Conservation (phyloP, 2,113 vertebrate genomes). For the Tragelaphus strepsiceros region DNA sequence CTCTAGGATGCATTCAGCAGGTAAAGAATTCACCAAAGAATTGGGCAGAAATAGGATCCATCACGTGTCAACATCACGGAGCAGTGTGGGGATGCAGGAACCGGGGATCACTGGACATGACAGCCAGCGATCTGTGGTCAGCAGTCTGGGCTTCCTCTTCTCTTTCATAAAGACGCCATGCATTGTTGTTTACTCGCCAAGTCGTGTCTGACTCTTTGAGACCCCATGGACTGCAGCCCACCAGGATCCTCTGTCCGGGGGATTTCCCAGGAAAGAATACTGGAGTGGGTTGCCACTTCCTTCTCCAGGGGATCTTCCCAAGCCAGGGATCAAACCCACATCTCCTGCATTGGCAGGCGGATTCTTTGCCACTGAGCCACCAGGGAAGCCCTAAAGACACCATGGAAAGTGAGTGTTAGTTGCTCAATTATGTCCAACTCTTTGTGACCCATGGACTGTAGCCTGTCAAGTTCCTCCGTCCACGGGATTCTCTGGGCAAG, state of each 20-base stretch:
- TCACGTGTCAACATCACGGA: accelerated
- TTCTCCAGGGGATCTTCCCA: background rate
- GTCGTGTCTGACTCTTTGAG: background rate
- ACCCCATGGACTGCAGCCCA: background rate
- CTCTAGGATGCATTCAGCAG: accelerated
- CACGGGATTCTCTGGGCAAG: background rate
- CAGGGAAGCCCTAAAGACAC: background rate
- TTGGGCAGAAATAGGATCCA: background rate
- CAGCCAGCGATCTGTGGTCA: background rate
- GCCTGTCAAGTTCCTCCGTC: background rate
- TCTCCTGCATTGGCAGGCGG: background rate
- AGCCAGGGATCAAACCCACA: background rate
- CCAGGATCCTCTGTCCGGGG: background rate
- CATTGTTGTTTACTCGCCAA: accelerated
- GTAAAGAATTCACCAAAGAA: background rate
- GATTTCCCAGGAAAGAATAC: background rate
- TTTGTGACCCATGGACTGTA: background rate
- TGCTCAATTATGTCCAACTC: background rate
- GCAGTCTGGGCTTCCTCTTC: background rate
- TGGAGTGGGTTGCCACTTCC: background rate
- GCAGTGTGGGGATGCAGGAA: background rate
- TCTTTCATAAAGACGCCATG: background rate
- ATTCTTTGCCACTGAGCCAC: background rate
- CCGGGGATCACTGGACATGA: background rate
- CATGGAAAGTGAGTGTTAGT: background rate